Percentiles rank a stretch among this genome's conserved stretches.
Conservation (phyloP, 2,113 vertebrate genomes). For the Oryzias javanicus region DNA sequence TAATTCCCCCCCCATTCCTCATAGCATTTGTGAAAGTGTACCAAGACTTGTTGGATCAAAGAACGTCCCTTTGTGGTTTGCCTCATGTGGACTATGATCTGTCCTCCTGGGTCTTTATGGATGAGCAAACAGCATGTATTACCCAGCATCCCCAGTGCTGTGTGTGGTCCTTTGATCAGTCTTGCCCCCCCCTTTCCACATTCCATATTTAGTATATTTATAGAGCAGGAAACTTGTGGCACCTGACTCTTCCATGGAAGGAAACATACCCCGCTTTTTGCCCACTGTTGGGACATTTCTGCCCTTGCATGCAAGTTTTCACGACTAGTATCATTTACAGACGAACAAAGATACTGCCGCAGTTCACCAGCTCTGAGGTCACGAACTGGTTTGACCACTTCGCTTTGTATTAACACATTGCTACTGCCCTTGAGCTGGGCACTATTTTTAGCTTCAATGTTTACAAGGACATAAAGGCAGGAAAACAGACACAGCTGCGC, state of each 20-base stretch:
- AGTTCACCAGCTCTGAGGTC: conserved; percentile 49
- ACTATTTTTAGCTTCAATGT: conserved; percentile 65
- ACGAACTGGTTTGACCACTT: conserved; percentile 65
- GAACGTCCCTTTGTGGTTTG: conserved; percentile 26
- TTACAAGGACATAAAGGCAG: conserved; percentile 54
- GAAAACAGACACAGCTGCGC: conserved; percentile 20
- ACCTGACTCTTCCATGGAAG: conserved; percentile 57
- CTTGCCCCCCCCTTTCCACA: conserved; percentile 21
- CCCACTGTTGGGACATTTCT: conserved; percentile 39
- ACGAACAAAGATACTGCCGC: conserved; percentile 19
- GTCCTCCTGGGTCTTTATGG: conserved; percentile 56
- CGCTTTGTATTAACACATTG: conserved; percentile 52
- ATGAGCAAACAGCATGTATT: conserved; percentile 64
- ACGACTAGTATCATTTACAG: conserved; percentile 8
- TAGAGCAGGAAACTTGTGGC: conserved; percentile 67
- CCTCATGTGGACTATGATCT: conserved; percentile 61
- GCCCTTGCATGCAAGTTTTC: conserved; percentile 22
- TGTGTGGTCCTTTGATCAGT: conserved; percentile 44
- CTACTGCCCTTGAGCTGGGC: conserved; percentile 46
- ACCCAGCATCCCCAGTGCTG: conserved; percentile 39
- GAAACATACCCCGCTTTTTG: conserved; percentile 46
- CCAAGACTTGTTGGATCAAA: conserved; percentile 37
- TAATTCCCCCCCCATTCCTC: conserved; percentile 8
- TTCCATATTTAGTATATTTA: conserved; percentile 67
- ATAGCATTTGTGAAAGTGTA: conserved; percentile 51